phyloP scores from a whole-genome alignment of 2,888 invertebrate species.

The Bellardia bayeri region DNA sequence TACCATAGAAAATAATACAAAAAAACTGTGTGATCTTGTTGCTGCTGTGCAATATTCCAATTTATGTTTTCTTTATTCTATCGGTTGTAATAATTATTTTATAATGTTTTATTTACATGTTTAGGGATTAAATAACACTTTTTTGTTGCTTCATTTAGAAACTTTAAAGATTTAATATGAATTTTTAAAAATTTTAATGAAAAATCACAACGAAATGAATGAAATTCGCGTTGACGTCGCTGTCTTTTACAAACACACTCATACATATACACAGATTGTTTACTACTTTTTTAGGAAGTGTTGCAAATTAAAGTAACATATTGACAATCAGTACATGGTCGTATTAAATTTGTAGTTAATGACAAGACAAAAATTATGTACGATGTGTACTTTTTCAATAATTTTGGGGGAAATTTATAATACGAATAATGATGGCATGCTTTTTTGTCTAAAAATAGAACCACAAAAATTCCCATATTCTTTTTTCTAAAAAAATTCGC shows the following conservation, averaged over 20 bases:
- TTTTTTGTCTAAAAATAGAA: too few relatives aligned
- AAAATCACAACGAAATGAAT: conserved; percentile 70
- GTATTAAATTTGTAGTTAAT: neutral
- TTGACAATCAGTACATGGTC: neutral
- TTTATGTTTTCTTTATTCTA: conserved; percentile 43
- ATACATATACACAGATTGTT: conserved; percentile 57
- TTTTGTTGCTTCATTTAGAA: conserved; percentile 9
- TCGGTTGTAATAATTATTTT: neutral
- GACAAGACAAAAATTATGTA: conserved; percentile 20
- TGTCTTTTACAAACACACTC: conserved; percentile 65
- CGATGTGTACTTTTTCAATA: neutral
- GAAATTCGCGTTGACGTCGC: conserved; percentile 70
- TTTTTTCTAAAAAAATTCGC: too few relatives aligned
- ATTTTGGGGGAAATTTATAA: too few relatives aligned
- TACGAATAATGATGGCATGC: too few relatives aligned
- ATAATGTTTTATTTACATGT: neutral
- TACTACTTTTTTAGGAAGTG: conserved; percentile 55
- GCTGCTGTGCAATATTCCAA: conserved; percentile 64
- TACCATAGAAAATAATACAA: conserved; percentile 57
- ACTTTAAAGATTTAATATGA: conserved; percentile 40
- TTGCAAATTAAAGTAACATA: conserved; percentile 35
- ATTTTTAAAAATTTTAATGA: conserved; percentile 57
- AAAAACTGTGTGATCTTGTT: conserved; percentile 67
- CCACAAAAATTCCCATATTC: too few relatives aligned
- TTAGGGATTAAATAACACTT: neutral